Percentiles rank a stretch among this genome's conserved stretches.
Conservation (phyloP, 2,888 invertebrate species). For the Alloplasta piceator region DNA sequence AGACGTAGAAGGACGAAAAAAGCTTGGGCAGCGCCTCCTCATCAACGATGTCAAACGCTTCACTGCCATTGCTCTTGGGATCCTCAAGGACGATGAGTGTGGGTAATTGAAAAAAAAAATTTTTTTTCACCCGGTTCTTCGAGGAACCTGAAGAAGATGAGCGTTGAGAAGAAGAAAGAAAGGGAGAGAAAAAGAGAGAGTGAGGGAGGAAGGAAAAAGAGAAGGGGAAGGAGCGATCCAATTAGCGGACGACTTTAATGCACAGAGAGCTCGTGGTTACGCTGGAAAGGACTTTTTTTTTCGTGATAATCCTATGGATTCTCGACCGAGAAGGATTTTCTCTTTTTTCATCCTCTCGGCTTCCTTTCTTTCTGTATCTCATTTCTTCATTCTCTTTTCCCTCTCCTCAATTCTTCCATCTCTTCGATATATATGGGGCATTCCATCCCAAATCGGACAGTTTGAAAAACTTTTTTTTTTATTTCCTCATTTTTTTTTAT, state of each 20-base stretch:
- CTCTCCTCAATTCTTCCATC: slow-evolving; percentile 3
- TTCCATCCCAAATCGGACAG: too few relatives aligned
- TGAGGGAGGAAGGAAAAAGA: slow-evolving; percentile 52
- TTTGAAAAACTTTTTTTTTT: too few relatives aligned
- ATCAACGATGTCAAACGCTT: background rate
- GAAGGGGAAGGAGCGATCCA: slow-evolving; percentile 72
- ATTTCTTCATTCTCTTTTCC: slow-evolving; percentile 3
- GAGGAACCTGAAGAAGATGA: slow-evolving; percentile 38
- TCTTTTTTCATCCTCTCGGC: slow-evolving; percentile 1
- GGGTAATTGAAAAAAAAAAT: slow-evolving; percentile 7
- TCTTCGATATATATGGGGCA: slow-evolving; percentile 9
- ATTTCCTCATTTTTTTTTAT: too few relatives aligned
- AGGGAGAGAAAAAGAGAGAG: slow-evolving; percentile 48
- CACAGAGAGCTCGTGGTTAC: slow-evolving; percentile 48
- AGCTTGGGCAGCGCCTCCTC: background rate
- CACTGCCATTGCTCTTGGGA: too few relatives aligned
- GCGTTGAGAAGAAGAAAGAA: slow-evolving; percentile 58
- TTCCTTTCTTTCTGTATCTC: slow-evolving; percentile 17
- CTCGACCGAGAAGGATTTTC: slow-evolving; percentile 33
- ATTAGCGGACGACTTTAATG: slow-evolving; percentile 77
- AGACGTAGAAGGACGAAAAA: background rate
- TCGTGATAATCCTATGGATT: slow-evolving; percentile 74
- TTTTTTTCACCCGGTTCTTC: slow-evolving; percentile 18
- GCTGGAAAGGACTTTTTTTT: slow-evolving; percentile 68
- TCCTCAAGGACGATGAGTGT: too few relatives aligned